Base-by-base conservation (phyloP, 2,113 vertebrate genomes). In the Bucco capensis region DNA sequence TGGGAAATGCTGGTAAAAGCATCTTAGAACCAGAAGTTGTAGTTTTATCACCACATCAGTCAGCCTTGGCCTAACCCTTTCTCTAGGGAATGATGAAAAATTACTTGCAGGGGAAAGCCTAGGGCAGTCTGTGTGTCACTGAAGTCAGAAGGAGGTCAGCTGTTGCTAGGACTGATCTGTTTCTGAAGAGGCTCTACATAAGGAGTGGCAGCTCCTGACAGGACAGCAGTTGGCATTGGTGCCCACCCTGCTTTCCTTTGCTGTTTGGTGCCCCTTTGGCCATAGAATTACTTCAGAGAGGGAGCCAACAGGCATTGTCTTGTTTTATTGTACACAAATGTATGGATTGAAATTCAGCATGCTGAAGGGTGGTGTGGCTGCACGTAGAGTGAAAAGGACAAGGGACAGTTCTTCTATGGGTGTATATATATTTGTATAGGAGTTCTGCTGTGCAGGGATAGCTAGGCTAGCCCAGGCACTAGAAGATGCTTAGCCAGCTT, bases 1-100 rank as follows among this genome's bases (percentile, higher is more conserved):
- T 78, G 46, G 79, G 44, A 83, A 94, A 86, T 66, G 30, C 81
- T 88, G 57, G 19, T 84, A 79, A 88, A 88, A 90, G 40, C 46
- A 28, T 79, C n/a, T 86, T 30, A 77, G 83, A 84, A 94, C 25
- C 51, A 65, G 51, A 58, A 90, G 38, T 22, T 91, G 60, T 75
- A 71, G 53, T 66, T 90, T 89, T 89, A 84, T 74, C 57, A 76
- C 57, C 8, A 6, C 40, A 80, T 83, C 57, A 64, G 62, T 92
- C 78, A 72, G 69, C n/a, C 47, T 75, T 83, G 38, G 54, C 65
- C 77, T 81, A 90, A 80, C 37, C 10, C n/a, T 80, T 93, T 89
- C 78, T 78, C 38, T 83, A 87, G 51, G 50, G 31, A 90, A 87
- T 83, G n/a, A 88, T 90, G 65, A 94, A 91, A 83, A 86, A 86